Base-by-base conservation (phyloP, 2,888 invertebrate genomes). In the Rutpela maculata region DNA sequence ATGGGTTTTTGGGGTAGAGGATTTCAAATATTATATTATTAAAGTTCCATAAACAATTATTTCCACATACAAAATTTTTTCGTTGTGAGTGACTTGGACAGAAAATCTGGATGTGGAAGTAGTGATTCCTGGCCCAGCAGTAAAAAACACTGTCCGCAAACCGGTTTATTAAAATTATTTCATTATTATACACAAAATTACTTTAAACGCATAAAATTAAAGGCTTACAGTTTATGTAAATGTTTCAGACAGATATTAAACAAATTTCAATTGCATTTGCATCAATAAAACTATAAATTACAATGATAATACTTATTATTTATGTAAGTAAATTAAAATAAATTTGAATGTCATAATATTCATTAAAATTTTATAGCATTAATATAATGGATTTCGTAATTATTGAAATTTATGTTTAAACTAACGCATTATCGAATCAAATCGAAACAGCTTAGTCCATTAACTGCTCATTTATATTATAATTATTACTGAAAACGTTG, bases 321-420 rank as follows among this genome's bases (percentile, higher is more conserved):
- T 43, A 43, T 43, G 43, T 43, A 43, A 43, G 43, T 43, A 43
- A 43, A 43, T 43, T 43, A 43, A 43, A 43, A 43, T 43, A 43
- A 43, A 43, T 43, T 15, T 15, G 43, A 43, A 43, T 43, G 43
- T 15, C 43, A 43, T 43, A 43, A 43, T 43, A 43, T 43, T 43
- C 43, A 43, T 15, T 43, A 7, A 43, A 43, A 43, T 15, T 43
- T 15, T 43, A 43, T 43, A 43, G 15, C 2, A 43, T 43, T 43
- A 43, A 43, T 43, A 43, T 43, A 15, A 43, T 43, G 43, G 43
- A 43, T 43, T 43, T 43, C 3, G 43, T 4, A 43, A 43, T 43
- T 43, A 43, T 43, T 15, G 43, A 15, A 43, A 43, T 43, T 43
- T 43, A 43, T 43, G 15, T 43, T 43, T 43, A 43, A 43, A 43